phyloP scores from a whole-genome alignment of 2,113 vertebrate species.

The Onychorhynchus coronatus region DNA sequence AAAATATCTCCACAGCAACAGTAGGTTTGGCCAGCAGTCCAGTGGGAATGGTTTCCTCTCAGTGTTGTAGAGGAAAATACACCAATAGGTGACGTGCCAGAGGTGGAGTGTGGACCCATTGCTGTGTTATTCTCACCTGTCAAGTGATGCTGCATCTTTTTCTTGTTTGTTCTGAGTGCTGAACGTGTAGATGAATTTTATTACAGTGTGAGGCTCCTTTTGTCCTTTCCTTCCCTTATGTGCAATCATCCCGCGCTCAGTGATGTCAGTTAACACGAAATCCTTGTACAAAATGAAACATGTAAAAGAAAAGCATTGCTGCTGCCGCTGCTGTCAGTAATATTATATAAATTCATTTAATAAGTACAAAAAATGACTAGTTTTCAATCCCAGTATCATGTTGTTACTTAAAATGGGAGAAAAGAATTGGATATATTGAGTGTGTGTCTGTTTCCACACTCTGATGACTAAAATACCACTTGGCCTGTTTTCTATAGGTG shows the following conservation, averaged over 20 bases:
- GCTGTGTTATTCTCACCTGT: neutral
- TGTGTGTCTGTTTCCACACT: slow-evolving; percentile 17
- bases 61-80: neutral
- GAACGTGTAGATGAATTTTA: neutral
- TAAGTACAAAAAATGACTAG: neutral
- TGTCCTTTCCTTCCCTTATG: neutral
- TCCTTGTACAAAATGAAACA: neutral
- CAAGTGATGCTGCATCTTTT: neutral
- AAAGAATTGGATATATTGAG: neutral
- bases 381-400: neutral
- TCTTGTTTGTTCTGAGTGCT: neutral
- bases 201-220: neutral
- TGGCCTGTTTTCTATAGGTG: slow-evolving; percentile 39
- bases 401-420: neutral
- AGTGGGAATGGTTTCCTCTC: slow-evolving; percentile 3
- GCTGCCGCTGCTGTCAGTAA: neutral
- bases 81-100: neutral
- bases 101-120: neutral
- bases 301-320: neutral
- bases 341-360: neutral
- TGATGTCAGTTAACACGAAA: neutral
- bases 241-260: neutral
- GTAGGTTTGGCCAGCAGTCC: neutral
- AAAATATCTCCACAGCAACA: neutral
- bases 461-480: slow-evolving; percentile 37